phyloP scores from a whole-genome alignment of 2,797 vertebrate species.

The Astyanax mexicanus region DNA sequence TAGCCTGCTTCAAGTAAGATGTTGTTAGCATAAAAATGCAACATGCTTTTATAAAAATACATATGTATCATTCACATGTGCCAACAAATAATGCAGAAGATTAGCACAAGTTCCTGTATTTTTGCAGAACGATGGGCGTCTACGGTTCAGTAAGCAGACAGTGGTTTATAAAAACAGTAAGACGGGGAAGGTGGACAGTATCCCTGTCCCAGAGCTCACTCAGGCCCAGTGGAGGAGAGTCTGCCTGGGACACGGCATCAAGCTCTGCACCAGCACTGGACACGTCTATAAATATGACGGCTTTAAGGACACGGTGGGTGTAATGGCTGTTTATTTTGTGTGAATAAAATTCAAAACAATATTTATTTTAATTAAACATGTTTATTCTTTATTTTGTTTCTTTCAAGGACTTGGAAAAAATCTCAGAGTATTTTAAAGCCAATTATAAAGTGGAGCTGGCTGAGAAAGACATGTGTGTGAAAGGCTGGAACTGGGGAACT shows the following conservation, averaged over 20 bases:
- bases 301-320: conserved; percentile 92
- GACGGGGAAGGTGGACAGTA: conserved; percentile 95
- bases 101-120: not conserved
- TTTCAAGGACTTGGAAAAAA: conserved; percentile 92
- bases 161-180: conserved; percentile 97
- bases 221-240: conserved; percentile 93
- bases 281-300: conserved; percentile 95
- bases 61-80: too few relatives aligned
- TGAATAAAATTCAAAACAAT: not conserved
- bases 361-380: not conserved
- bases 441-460: conserved; percentile 91
- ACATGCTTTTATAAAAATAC: too few relatives aligned
- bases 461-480: conserved; percentile 94
- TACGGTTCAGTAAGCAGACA: conserved; percentile 91
- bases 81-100: too few relatives aligned
- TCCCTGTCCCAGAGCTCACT: conserved; percentile 84
- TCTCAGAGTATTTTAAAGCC: conserved; percentile 92
- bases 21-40: too few relatives aligned
- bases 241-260: conserved; percentile 92
- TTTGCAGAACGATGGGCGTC: conserved; percentile 89
- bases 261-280: conserved; percentile 87
- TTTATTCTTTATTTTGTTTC: not conserved
- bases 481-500: conserved; percentile 99
- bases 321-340: not conserved
- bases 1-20: too few relatives aligned